These are phyloP conservation scores for Grus americana DNA, from an alignment of 2,113 vertebrate genomes.

Conservation along the genomic window DNA sequence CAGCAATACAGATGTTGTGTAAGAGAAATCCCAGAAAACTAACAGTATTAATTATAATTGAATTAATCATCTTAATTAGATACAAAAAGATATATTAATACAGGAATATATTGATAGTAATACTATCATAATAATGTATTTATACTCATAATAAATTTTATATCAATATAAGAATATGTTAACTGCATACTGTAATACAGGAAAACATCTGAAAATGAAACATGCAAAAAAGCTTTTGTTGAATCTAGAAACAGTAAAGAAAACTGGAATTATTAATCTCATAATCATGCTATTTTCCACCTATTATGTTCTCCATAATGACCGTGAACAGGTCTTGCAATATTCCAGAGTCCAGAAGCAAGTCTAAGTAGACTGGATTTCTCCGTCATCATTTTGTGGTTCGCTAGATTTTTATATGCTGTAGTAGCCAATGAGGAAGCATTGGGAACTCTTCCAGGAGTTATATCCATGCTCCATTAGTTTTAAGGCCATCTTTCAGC, in stretches of 20 bases:
- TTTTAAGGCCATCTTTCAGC: conserved; percentile 60
- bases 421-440: conserved; percentile 31
- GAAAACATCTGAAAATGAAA: not conserved
- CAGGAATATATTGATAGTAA: not conserved
- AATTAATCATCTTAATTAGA: not conserved
- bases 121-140: not conserved
- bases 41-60: not conserved
- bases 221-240: not conserved
- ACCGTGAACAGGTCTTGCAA: not conserved
- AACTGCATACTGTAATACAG: not conserved
- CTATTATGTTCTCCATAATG: not conserved
- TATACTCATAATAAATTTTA: not conserved
- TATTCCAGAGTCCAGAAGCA: conserved; percentile 5
- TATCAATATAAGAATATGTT: not conserved
- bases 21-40: not conserved
- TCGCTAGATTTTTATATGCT: conserved; percentile 56
- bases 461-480: conserved; percentile 22
- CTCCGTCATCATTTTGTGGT: conserved; percentile 52
- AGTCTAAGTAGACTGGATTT: conserved; percentile 48
- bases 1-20: not conserved
- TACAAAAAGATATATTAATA: not conserved
- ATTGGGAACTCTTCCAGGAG: conserved; percentile 55
- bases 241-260: not conserved
- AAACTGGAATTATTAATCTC: not conserved
- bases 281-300: not conserved